These are phyloP conservation scores for Nasonia giraulti DNA, from an alignment of 1,140 invertebrate genomes.

Conservation along the genomic window DNA sequence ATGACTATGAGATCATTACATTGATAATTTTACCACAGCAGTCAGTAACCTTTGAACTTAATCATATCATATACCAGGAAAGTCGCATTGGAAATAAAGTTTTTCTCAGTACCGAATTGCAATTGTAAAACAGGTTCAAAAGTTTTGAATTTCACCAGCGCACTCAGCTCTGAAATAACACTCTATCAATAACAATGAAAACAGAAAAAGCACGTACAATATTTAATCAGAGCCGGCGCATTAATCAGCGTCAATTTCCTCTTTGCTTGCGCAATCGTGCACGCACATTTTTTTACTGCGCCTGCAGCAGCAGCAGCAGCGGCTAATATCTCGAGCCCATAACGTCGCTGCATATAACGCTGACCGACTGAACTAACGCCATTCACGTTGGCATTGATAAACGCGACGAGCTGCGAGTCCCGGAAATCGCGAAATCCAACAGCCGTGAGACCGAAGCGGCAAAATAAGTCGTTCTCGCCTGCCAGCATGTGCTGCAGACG, in stretches of 20 bases:
- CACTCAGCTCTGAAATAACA: no score
- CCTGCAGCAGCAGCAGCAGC: neutral
- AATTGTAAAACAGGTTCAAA: no score
- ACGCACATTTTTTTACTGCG: neutral
- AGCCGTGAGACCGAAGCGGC: neutral
- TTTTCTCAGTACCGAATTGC: no score
- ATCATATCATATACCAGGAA: no score
- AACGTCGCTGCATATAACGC: neutral
- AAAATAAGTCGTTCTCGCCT: neutral
- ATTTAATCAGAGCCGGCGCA: neutral
- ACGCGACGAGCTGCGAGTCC: neutral
- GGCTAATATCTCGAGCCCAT: neutral
- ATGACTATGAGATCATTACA: no score
- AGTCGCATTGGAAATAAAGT: no score
- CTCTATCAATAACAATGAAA: no score
- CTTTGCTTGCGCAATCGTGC: neutral
- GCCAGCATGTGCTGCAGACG: neutral
- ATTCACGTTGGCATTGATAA: slow-evolving; percentile 9
- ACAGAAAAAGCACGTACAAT: neutral
- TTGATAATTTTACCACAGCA: no score
- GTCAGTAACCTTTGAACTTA: no score
- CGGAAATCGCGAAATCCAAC: slow-evolving; percentile 21
- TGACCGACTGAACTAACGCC: neutral
- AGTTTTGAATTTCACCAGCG: no score
- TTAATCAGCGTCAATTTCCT: neutral